Evolutionary conservation across 2,113 vertebrate genomes (phyloP), one percentile per base, ranked within the genome.

Genomic region (Grammomys surdaster): DNA sequence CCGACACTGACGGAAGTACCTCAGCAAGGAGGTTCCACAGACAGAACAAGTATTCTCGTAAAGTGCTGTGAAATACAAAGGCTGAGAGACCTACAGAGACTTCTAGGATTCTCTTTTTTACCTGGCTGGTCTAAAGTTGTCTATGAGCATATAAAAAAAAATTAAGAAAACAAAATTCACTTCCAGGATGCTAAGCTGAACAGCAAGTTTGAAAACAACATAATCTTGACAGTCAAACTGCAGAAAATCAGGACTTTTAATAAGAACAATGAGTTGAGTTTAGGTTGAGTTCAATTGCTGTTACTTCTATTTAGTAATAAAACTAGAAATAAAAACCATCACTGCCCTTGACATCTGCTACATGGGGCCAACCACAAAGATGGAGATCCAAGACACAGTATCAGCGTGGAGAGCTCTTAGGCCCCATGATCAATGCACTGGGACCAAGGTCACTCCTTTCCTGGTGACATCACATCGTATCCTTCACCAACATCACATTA

Each of bases 131-230:
- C 89, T 95, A 97, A 96, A 97, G 80, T 80, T 94, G 95, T 73
- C 91, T 93, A 82, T 92, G 78, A 76, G 82, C 51, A 89, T 63
- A 75, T 63, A 51, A 51, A 51, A 51, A 51, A 93, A 95, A 63
- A 88, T 80, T 31, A 96, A 75, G 65, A 89, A 97, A 95, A 95
- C 70, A 96, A 95, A 48, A 86, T 90, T 72, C 78, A 93, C 58
- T 96, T 88, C 67, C 75, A 85, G 77, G 46, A 94, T 96, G 78
- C 88, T 91, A 89, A 91, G 86, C 81, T 92, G 78, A 95, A 88
- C 2, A 48, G 63, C 87, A 97, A 93, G 48, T 94, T 95, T 56
- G 84, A 95, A 94, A 65, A 63, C 31, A 56, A 63, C 31, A 56
- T 48, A 89, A 96, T 92, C 89, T 94, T 89, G 82, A 87, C 24